Conservation (phyloP, 2,797 vertebrate genomes). For the Sciaenops ocellatus region DNA sequence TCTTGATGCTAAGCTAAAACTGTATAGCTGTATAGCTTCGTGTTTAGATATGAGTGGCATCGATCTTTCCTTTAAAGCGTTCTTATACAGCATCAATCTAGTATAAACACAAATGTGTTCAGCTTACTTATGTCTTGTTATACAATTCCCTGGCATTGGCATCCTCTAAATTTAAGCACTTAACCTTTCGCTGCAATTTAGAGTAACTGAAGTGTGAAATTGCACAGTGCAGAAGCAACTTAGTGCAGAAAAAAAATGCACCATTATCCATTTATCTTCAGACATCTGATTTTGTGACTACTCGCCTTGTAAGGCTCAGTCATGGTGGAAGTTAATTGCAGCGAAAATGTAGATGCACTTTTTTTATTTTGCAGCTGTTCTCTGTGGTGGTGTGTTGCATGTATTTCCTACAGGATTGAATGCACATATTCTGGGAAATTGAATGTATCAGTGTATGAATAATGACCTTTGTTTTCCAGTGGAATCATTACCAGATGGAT, state of each 20-base stretch:
- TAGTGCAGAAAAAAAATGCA: not conserved
- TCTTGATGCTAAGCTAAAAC: slow-evolving; percentile 3
- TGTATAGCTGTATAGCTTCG: not conserved
- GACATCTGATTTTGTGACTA: slow-evolving; percentile 13
- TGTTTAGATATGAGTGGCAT: not conserved
- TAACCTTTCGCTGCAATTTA: slow-evolving; percentile 65
- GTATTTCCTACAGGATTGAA: slow-evolving; percentile 42
- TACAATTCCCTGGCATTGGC: slow-evolving; percentile 42
- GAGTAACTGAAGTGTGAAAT: slow-evolving; percentile 60
- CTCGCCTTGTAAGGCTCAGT: not conserved
- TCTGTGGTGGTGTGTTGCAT: not conserved
- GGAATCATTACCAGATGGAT: slow-evolving; percentile 65
- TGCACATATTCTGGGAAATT: slow-evolving; percentile 42
- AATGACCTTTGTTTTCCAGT: slow-evolving; percentile 67
- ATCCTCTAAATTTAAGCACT: slow-evolving; percentile 52
- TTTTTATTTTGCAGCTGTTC: slow-evolving; percentile 31
- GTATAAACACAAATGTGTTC: slow-evolving; percentile 35
- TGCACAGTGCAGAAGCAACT: slow-evolving; percentile 46
- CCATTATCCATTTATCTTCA: slow-evolving; percentile 10
- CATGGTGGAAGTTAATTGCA: not conserved
- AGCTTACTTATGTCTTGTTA: slow-evolving; percentile 30
- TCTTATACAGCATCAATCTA: not conserved
- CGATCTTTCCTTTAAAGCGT: slow-evolving; percentile 6
- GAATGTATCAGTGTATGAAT: slow-evolving; percentile 61
- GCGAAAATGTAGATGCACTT: slow-evolving; percentile 12